Conservation (phyloP, 2,888 invertebrate genomes). For the Spisula solida region DNA sequence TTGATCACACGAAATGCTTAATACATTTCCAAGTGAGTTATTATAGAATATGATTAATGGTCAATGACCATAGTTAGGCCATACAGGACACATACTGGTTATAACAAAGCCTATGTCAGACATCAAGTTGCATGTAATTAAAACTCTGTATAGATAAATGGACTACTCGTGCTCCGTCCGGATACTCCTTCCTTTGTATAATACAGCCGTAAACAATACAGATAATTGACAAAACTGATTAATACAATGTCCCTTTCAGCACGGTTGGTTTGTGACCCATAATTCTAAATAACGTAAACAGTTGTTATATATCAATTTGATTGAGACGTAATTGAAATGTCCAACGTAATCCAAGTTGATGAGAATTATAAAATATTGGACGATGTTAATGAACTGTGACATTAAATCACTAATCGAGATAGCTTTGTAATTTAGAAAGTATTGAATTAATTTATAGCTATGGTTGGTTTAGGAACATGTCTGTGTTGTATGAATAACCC, state of each 20-base stretch:
- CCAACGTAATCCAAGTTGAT: not conserved
- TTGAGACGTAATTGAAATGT: not conserved
- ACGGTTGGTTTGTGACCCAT: not conserved
- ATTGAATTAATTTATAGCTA: not conserved
- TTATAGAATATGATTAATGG: not conserved
- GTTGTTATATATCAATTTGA: not conserved
- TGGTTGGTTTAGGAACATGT: not conserved
- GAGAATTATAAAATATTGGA: not conserved
- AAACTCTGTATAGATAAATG: not conserved
- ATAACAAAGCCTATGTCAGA: not conserved
- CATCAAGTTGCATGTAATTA: not conserved
- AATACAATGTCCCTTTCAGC: not conserved
- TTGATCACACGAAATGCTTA: not conserved
- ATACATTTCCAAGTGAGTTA: not conserved
- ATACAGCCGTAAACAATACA: not conserved
- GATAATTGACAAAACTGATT: not conserved
- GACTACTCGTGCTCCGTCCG: not conserved
- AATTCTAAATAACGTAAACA: not conserved
- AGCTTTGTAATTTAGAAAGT: not conserved
- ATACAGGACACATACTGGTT: not conserved
- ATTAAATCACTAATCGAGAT: not conserved
- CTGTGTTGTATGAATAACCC: no score
- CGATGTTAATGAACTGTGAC: not conserved
- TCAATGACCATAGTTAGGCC: not conserved
- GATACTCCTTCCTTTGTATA: not conserved